Percentiles rank a stretch among this genome's conserved stretches.
phyloP scores from a whole-genome alignment of 1,140 invertebrate genomes.

The Copidosoma floridanum region DNA sequence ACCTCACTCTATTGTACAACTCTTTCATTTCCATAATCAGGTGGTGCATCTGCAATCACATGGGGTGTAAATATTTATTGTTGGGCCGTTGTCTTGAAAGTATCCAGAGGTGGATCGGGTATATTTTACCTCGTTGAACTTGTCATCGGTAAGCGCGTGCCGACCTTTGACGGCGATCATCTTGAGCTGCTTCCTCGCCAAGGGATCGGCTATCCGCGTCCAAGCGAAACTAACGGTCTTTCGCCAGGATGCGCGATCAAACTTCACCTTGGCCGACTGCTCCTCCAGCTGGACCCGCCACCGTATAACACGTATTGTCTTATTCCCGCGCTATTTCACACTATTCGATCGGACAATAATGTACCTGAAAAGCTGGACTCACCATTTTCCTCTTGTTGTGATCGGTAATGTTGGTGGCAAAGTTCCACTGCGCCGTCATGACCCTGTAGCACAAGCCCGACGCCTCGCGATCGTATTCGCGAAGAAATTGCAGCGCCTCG shows the following conservation, averaged over 20 bases:
- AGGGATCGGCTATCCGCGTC: conserved; percentile 66
- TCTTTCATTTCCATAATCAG: conserved; percentile 80
- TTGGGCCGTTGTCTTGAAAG: no score
- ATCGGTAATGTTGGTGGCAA: conserved; percentile 76
- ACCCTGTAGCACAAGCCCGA: conserved; percentile 70
- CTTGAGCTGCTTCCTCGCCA: conserved; percentile 68
- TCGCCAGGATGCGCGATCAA: conserved; percentile 72
- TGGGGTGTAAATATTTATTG: no score
- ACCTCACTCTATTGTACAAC: conserved; percentile 68
- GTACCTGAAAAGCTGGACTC: conserved; percentile 23
- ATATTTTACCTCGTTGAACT: conserved; percentile 67
- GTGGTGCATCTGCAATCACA: conserved; percentile 68
- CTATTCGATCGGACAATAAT: no score
- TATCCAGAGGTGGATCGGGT: background rate
- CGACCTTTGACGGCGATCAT: conserved; percentile 70
- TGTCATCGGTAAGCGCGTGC: conserved; percentile 71
- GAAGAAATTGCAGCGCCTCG: conserved; percentile 69
- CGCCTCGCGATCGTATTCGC: conserved; percentile 71
- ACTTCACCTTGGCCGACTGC: conserved; percentile 68
- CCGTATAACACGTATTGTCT: no score
- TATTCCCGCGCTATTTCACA: no score
- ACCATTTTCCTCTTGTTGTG: conserved; percentile 69
- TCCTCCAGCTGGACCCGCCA: conserved; percentile 65
- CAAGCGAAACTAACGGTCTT: conserved; percentile 69
- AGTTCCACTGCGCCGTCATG: conserved; percentile 72